A percentile compares a stretch with the other conserved stretches of the same genome.
Conservation (phyloP, 2,797 vertebrate genomes). For the Platyrinchus mystaceus region DNA sequence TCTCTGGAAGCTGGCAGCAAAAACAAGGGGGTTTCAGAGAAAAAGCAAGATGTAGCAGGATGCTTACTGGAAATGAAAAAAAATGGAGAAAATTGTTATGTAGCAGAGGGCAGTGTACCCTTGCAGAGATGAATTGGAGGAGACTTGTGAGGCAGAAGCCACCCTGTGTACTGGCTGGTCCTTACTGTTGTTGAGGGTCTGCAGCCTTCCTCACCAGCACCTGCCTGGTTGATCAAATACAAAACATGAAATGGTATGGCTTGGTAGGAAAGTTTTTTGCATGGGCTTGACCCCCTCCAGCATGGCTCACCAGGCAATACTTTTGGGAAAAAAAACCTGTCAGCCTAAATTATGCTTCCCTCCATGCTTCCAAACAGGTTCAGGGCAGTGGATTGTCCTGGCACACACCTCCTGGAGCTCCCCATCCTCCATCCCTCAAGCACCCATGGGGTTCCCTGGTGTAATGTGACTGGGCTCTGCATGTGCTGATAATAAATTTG, state of each 20-base stretch:
- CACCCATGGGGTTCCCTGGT: not conserved
- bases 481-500: not conserved
- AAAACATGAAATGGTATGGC: not conserved
- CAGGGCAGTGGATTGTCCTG: not conserved
- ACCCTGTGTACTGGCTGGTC: not conserved
- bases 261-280: not conserved
- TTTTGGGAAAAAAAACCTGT: not conserved
- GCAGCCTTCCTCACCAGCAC: not conserved
- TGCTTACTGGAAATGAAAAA: not conserved
- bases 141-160: not conserved
- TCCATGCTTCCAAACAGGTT: not conserved
- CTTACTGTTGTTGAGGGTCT: not conserved
- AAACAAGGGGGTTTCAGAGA: not conserved
- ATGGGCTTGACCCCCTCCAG: too few species aligned
- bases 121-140: not conserved
- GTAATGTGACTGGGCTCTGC: not conserved
- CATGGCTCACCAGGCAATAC: not conserved
- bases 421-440: not conserved
- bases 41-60: not conserved
- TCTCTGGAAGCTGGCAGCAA: not conserved
- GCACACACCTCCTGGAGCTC: not conserved
- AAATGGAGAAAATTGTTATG: fast-evolving
- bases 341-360: not conserved
- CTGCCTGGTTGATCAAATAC: not conserved
- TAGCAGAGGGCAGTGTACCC: not conserved